Conservation (phyloP, 2,113 vertebrate genomes). For the Promerops cafer region DNA sequence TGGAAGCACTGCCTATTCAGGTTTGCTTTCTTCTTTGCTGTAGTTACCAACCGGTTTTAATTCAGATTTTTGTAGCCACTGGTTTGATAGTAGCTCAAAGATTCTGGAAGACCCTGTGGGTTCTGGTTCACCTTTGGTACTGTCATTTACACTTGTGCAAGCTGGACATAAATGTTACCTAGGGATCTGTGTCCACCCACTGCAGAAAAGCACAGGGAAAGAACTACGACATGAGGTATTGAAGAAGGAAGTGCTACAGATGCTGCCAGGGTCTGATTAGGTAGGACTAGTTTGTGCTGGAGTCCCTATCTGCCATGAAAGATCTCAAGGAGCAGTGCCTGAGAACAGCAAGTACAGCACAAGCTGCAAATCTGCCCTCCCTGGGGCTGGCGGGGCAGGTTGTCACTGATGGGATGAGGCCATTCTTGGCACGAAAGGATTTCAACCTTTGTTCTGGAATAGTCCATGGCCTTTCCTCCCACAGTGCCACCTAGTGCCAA, state of each 20-base stretch:
- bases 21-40: background rate
- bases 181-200: background rate
- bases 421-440: background rate
- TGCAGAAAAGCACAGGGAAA: background rate
- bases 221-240: rapidly evolving
- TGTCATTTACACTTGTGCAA: background rate
- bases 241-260: background rate
- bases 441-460: background rate
- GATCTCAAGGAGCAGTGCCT: background rate
- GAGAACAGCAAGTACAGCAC: background rate
- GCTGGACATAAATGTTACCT: background rate
- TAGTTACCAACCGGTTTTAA: background rate
- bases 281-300: background rate
- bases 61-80: background rate
- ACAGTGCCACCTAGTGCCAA: background rate
- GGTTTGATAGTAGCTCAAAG: background rate
- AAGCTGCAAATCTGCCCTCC: background rate
- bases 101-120: background rate
- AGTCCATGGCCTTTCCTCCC: background rate
- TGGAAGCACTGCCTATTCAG: background rate
- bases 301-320: background rate
- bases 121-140: background rate
- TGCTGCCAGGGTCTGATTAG: rapidly evolving
- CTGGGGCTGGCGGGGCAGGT: rapidly evolving
- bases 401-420: background rate